Base-by-base conservation (phyloP, 2,888 invertebrate species). In the Cantharis rustica region DNA sequence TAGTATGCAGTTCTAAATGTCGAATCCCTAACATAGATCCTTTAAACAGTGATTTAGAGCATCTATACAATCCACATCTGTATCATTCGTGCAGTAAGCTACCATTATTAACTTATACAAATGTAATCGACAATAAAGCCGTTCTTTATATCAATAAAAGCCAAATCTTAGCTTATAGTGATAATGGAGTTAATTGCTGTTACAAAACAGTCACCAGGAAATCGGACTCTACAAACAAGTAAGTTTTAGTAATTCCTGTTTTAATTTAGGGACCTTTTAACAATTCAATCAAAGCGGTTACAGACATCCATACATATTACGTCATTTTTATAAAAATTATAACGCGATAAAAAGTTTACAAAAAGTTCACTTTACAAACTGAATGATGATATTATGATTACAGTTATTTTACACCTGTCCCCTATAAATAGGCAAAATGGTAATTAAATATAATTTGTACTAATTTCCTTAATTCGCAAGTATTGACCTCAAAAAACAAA, bases 1-100 rank as follows among this genome's bases (percentile, higher is more conserved):
- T 91, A 75, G 90, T 92, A 3, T 90, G 90, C 88, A 93, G 90
- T 83, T 88, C 91, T 61, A 90, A 89, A 83, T 94, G 93, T 83
- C 90, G 90, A 83, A 93, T 93, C 84, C 89, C 91, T 15, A 90
- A 92, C 78, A 82, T 92, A 75, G 90, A 93, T 84, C 90, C 92
- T 5, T 91, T 92, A 80, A 91, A 91, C 75, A 82, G 84, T 7
- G 90, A 91, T 78, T 89, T 91, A 13, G 90, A 88, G 85, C 86
- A 88, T 76, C 90, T 90, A 79, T 90, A 91, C 77, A 89, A 89
- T 64, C 89, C 89, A 20, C 87, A 89, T 75, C 89, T 89, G 75
- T 91, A 91, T 80, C 90, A 90, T 77, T 81, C 89, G 0, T 93
- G 93, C 83, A 87, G 89, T 9, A 87, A 86, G 72, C 78, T 83